Evolutionary conservation across 1,140 invertebrate genomes (phyloP), one percentile per base, ranked within the genome.

Genomic region (Nomia melanderi): DNA sequence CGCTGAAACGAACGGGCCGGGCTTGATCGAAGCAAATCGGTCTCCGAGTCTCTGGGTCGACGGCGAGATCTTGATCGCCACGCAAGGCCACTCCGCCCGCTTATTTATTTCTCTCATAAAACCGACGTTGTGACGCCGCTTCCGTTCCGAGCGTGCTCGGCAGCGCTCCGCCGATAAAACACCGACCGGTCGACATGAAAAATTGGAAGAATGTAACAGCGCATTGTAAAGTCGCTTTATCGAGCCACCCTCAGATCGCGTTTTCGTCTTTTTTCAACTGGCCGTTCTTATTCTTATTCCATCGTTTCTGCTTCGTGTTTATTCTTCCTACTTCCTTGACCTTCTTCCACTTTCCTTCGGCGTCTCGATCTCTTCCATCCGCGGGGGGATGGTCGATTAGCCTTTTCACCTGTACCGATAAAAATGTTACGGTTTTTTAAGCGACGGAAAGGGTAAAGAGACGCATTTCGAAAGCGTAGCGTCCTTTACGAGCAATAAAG

Each of bases 51-150:
- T 66, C 33, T 67, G 50, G 54, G 64, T 23, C 73, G 64, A 29
- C 6, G 14, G n/a, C 9, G 64, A 76, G 59, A 83, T 82, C 65
- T 78, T 82, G 67, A 82, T 82, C 59, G 67, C 70, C 75, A 78
- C 69, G 67, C 79, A 36, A 82, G 44, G 31, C 31, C 44, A 64
- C 39, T 56, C 31, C 41, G 62, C 72, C 4, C 50, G 63, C 63
- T 73, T 82, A 81, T 72, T 77, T 82, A 77, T 81, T 81, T 81
- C 56, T 47, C 50, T 72, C 50, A 67, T 60, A 65, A 81, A 69
- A 59, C 27, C 36, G 29, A 50, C 64, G 54, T 77, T 56, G 56
- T 82, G 57, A 44, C 64, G 79, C 27, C 41, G 23, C 74, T 81
- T 66, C 67, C 53, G 44, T 69, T 76, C 31, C 33, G 17, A 20